Conservation (phyloP, 2,797 vertebrate species). For the Forpus xanthops region DNA sequence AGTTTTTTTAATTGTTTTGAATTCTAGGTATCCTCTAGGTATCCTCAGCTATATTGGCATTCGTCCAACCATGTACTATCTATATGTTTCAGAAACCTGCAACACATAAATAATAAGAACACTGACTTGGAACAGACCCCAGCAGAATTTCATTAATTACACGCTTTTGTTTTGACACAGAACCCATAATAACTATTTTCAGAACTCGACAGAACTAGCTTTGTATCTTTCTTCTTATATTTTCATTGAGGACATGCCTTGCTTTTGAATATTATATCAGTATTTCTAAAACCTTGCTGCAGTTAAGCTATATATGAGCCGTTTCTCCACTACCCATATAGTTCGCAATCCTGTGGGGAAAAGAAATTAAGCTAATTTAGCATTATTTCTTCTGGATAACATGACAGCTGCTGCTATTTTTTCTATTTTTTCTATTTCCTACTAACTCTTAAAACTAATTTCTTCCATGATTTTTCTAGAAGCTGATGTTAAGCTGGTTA, state of each 20-base stretch:
- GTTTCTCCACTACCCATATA: background rate
- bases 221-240: background rate
- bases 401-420: background rate
- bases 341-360: background rate
- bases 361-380: background rate
- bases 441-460: background rate
- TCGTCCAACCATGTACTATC: background rate
- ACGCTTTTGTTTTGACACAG: background rate
- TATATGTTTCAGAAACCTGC: background rate
- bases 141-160: background rate
- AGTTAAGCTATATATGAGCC: background rate
- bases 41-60: background rate
- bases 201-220: background rate
- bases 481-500: background rate
- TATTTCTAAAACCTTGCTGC: background rate
- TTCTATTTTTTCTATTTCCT: background rate
- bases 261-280: background rate
- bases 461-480: background rate
- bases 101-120: background rate
- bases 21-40: background rate
- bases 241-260: background rate
- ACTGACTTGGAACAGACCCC: rapidly evolving
- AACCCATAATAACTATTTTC: background rate
- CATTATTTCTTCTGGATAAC: background rate
- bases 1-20: background rate